These are phyloP conservation scores for Rhinichthys klamathensis DNA, from an alignment of 2,113 vertebrate genomes.

Conservation along the genomic window DNA sequence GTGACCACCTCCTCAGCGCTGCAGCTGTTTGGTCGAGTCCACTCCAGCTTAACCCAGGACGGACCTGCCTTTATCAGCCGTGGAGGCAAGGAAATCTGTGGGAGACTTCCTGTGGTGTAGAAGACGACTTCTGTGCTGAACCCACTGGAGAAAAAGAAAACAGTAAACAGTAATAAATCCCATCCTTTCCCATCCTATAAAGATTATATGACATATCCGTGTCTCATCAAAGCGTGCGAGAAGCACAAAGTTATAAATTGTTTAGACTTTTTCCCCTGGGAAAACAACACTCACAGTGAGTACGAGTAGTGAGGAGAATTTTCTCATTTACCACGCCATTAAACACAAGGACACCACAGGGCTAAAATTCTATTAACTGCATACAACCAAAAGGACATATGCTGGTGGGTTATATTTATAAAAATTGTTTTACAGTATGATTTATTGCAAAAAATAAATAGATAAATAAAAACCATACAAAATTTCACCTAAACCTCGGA, in stretches of 20 bases:
- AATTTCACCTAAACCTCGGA: neutral
- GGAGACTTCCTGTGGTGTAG: conserved; percentile 91
- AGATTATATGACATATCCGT: neutral
- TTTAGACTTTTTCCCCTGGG: neutral
- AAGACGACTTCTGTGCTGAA: conserved; percentile 94
- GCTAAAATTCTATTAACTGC: neutral
- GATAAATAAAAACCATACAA: neutral
- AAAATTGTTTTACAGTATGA: neutral
- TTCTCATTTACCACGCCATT: conserved; percentile 14
- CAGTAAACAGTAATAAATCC: conserved; percentile 16
- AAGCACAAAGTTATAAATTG: neutral
- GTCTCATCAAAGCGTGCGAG: neutral
- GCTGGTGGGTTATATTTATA: neutral
- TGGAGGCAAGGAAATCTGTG: conserved; percentile 88
- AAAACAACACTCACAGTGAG: neutral
- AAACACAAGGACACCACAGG: neutral
- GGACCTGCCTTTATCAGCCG: conserved; percentile 89
- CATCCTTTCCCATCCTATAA: neutral
- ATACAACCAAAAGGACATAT: neutral
- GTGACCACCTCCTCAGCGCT: conserved; percentile 87
- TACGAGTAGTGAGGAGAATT: neutral
- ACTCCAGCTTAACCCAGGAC: conserved; percentile 93
- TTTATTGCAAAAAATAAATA: conserved; percentile 1
- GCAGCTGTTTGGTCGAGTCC: conserved; percentile 90
- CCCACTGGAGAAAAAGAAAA: conserved; percentile 73